Base-by-base conservation (phyloP, 2,113 vertebrate genomes). In the Callorhinus ursinus region DNA sequence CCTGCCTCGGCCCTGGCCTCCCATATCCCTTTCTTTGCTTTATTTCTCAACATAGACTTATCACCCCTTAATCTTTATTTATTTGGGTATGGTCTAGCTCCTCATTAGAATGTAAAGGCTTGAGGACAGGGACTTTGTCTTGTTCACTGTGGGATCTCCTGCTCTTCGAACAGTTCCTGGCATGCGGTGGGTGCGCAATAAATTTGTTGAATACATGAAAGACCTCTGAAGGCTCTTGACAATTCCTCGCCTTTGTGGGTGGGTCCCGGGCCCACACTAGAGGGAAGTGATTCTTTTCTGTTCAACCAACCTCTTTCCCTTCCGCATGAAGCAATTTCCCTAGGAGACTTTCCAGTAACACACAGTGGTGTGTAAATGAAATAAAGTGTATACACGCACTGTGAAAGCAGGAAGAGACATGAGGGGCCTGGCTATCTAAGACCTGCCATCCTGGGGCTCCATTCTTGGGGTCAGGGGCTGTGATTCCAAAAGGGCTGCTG, bases 261-360 rank as follows among this genome's bases (percentile, higher is more conserved):
- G 67, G 63, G 63, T 24, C 57, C 57, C 81, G 46, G 67, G 51
- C 80, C 57, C 31, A 14, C 36, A 46, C 28, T 21, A 80, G 72
- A 65, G 72, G 96, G 95, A 98, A 97, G 94, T 92, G 89, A 96
- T 53, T 95, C 91, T 90, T 84, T 96, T 94, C 59, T 92, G 71
- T 55, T 84, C 63, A 61, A 24, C 63, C 57, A 63, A 39, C 61
- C 59, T 85, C 94, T 95, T 96, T 92, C 96, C 53, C 90, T 92
- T 97, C 77, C 80, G 67, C 86, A 92, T 96, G 95, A 97, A 71
- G 93, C 97, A 92, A 90, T 90, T 96, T 96, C 96, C 97, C 96
- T 80, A 69, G 59, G 96, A 90, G 26, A 77, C 21, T 24, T 96
- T 95, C 96, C 96, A 88, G 55, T 53, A 90, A 61, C 59, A 65